Evolutionary conservation across 2,113 vertebrate genomes (phyloP), one percentile per base, ranked within the genome.

Genomic region (Ceyx margarethae): DNA sequence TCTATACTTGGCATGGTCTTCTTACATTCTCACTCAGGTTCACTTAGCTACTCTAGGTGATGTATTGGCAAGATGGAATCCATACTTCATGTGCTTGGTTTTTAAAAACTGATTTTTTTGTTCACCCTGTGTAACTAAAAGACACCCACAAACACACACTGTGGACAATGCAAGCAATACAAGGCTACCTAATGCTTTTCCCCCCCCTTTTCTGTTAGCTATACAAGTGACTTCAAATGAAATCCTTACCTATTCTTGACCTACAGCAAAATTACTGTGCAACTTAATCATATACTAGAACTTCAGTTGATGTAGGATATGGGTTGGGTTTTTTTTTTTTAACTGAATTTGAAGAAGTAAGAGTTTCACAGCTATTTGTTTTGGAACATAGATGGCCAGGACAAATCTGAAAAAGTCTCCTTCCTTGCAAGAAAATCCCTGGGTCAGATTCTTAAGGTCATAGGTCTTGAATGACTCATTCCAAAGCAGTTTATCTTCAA

Each of bases 401-500:
- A 67, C 6, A 84, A 57, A 68, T 25, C 18, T 60, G 20, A 20
- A 43, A 37, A 9, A 43, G 15, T 65, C 35, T 51, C 73, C 17
- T 68, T 80, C 5, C 5, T 40, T 76, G 19, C 6, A 51, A 57
- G 42, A 77, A 90, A 35, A 58, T 31, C 25, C 14, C 21, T 28
- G 71, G 22, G 14, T 46, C 31, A 48, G 33, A 50, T 42, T 45
- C 29, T 15, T 37, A 20, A 53, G 16, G 51, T 71, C 20, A 26
- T 16, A 40, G 10, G 7, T 42, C 66, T 53, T 53, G 5, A 74
- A 31, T 54, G 13, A 35, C 12, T 50, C 0, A 0, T 62, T 76
- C 15, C 15, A 46, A 29, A 90, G 28, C 14, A n/a, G 4, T 78
- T 86, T 75, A 18, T 72, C 62, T 54, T 71, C 11, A 29, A 6